Percentiles rank a stretch among this genome's conserved stretches.
phyloP scores from a whole-genome alignment of 2,113 vertebrate species.

The Ceyx margarethae region DNA sequence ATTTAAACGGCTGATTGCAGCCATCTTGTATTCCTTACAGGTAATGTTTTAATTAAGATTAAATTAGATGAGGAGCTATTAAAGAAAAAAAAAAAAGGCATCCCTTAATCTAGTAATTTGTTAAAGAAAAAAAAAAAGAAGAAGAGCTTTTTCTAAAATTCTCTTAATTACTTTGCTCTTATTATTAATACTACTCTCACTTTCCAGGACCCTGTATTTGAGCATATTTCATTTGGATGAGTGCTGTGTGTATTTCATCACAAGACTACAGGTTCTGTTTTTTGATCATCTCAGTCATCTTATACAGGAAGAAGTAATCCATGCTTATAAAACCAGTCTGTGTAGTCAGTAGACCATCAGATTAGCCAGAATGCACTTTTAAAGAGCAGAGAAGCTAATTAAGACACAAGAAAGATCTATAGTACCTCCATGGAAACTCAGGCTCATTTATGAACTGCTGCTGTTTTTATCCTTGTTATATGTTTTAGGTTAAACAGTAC shows the following conservation, averaged over 20 bases:
- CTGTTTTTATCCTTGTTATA: slow-evolving; percentile 57
- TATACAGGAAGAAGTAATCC: neutral
- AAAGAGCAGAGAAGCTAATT: slow-evolving; percentile 33
- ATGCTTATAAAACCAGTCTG: neutral
- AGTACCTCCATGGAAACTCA: slow-evolving; percentile 60
- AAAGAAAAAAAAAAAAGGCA: neutral
- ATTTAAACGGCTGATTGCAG: neutral
- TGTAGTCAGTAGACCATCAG: neutral
- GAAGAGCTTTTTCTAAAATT: neutral
- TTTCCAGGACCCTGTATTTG: neutral
- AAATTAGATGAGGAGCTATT: neutral
- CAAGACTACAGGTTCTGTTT: neutral
- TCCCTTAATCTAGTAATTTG: neutral
- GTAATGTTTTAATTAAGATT: neutral
- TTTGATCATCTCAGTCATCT: neutral
- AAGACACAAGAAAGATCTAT: slow-evolving; percentile 36
- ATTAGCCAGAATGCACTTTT: slow-evolving; percentile 14
- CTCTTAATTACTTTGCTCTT: neutral
- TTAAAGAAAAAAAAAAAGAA: neutral
- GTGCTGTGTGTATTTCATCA: neutral
- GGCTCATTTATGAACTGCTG: slow-evolving; percentile 44
- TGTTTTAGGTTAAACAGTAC: slow-evolving; percentile 60
- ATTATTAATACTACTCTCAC: neutral
- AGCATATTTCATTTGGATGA: neutral
- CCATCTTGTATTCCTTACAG: neutral